These are phyloP conservation scores for Osmoderma eremita DNA, from an alignment of 2,888 invertebrate species.

Conservation along the genomic window DNA sequence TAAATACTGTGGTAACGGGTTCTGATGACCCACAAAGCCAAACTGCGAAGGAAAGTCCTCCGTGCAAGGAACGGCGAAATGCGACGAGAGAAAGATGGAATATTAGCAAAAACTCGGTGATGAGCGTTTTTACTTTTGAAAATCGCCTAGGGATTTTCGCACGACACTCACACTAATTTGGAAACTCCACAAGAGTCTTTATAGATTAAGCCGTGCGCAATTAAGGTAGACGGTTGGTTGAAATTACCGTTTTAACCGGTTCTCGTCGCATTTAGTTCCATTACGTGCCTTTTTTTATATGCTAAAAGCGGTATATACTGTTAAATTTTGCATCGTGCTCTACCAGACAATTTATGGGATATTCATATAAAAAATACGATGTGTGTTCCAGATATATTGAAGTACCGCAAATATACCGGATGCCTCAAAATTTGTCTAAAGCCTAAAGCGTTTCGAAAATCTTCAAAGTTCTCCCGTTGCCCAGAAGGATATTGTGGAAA, in stretches of 20 bases:
- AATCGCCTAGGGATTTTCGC: slow-evolving; percentile 5
- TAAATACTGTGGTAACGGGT: slow-evolving; percentile 43
- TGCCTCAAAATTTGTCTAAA: no score
- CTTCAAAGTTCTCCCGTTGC: no score
- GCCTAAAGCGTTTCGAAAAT: no score
- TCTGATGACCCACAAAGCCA: slow-evolving; percentile 42
- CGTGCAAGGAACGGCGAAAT: slow-evolving; percentile 10
- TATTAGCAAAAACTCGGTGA: neutral
- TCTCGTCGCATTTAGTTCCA: neutral
- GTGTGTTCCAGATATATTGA: no score
- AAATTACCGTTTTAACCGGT: slow-evolving; percentile 33
- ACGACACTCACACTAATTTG: slow-evolving; percentile 23
- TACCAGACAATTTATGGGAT: no score
- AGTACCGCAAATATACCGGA: no score
- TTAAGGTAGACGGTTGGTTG: slow-evolving; percentile 1
- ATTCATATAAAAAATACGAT: no score
- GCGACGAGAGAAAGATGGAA: slow-evolving; percentile 10
- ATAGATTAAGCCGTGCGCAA: slow-evolving; percentile 6
- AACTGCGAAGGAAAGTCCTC: slow-evolving; percentile 25
- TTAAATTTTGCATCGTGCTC: neutral
- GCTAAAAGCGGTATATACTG: neutral
- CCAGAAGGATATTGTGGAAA: no score
- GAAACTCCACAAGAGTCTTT: slow-evolving; percentile 14
- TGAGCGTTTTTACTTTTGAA: slow-evolving; percentile 13
- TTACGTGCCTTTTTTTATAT: neutral